Evolutionary conservation across 2,888 invertebrate genomes (phyloP), one percentile per base, ranked within the genome.

Genomic region (Polymixis lichenea): DNA sequence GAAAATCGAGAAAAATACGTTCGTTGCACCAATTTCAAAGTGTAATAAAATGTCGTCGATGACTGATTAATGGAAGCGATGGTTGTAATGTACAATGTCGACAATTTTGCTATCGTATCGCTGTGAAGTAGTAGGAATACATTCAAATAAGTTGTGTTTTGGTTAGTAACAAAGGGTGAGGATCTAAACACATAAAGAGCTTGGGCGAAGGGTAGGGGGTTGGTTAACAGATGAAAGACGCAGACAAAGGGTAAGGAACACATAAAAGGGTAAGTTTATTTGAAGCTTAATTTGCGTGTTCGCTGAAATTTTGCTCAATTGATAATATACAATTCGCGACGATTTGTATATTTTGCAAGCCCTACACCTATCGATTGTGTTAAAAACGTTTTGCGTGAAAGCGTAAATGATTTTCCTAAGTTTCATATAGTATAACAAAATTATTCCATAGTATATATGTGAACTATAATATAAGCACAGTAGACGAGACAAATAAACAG

Each of bases 141-240:
- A 95, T 96, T 95, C 94, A 95, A 94, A 94, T 92, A 93, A 94
- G 93, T 95, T 92, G 94, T 95, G 94, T 95, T 95, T 93, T 91
- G 95, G 95, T 96, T 96, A 95, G 96, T 95, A 92, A 95, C 93
- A 94, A 80, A 92, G 94, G 96, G 94, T 95, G 91, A 95, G 96
- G 96, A 96, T 96, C 95, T 96, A 95, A 95, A 96, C 96, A 96
- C 96, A 96, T 96, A 96, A 93, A 96, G 96, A 96, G 95, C 94
- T 95, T 88, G 96, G 96, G 96, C 94, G 94, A 93, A 94, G 95
- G 96, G 95, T 94, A 94, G 95, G 95, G 96, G 95, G 94, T 94
- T 95, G 96, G 96, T 96, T 97, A 96, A 97, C 97, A 97, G 97
- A 98, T 98, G 98, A 97, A 96, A 97, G 98, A 98, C 98, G 98